These are phyloP conservation scores for Cuculus canorus DNA, from an alignment of 2,797 vertebrate species.

Conservation along the genomic window DNA sequence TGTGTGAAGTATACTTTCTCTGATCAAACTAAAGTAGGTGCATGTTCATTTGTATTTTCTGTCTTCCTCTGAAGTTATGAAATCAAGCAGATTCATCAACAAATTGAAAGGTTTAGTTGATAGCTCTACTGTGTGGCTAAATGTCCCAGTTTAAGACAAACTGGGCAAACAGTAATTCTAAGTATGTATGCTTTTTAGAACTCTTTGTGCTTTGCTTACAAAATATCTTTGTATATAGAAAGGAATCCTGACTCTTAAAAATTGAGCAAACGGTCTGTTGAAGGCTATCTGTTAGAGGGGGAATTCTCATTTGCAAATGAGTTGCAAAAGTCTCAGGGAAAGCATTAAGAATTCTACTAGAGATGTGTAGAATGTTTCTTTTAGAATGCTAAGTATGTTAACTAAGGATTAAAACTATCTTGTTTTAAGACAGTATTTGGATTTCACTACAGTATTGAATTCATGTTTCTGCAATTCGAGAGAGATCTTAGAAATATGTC, in stretches of 20 bases:
- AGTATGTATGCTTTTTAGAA: not conserved
- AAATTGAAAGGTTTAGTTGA: not conserved
- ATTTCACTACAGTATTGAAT: not conserved
- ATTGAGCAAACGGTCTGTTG: not conserved
- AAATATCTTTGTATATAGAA: not conserved
- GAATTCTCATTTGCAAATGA: not conserved
- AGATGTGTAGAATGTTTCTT: not conserved
- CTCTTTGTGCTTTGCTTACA: not conserved
- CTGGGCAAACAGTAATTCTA: not conserved
- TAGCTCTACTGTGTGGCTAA: not conserved
- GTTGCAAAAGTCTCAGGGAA: not conserved
- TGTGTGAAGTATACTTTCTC: not conserved
- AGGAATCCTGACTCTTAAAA: not conserved
- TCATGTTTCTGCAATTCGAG: not conserved
- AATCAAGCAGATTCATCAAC: not conserved
- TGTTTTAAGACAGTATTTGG: not conserved
- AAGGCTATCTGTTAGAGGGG: not conserved
- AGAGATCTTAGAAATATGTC: not conserved
- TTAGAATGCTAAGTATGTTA: not conserved
- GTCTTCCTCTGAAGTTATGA: not conserved
- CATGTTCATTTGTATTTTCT: not conserved
- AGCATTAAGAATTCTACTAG: not conserved
- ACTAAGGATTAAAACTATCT: not conserved
- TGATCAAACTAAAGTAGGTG: not conserved
- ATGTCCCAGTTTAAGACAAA: not conserved